Conservation (phyloP, 2,888 invertebrate species). For the Volucella inflata region DNA sequence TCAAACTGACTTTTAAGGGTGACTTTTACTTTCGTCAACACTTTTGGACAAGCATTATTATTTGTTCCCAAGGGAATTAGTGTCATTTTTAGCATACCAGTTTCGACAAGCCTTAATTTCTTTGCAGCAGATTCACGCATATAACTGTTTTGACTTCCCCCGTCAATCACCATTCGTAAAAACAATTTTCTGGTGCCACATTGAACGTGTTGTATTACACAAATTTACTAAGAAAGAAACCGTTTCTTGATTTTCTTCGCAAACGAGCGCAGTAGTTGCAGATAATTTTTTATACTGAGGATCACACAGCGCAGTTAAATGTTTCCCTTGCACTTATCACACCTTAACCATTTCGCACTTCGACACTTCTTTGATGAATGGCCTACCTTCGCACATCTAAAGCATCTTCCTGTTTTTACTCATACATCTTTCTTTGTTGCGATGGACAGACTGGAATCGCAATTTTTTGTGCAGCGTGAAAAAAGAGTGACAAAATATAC, state of each 20-base stretch:
- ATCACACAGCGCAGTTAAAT: slow-evolving; percentile 1
- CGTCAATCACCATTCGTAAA: not conserved
- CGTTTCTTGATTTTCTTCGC: not conserved
- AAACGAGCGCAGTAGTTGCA: slow-evolving; percentile 3
- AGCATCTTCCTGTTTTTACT: slow-evolving; percentile 9
- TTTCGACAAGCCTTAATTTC: slow-evolving; percentile 5
- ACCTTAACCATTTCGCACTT: slow-evolving; percentile 4
- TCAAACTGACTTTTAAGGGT: no score
- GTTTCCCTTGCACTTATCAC: slow-evolving; percentile 3
- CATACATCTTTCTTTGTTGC: slow-evolving; percentile 4
- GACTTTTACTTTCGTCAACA: no score
- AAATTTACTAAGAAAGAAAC: not conserved
- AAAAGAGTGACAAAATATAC: no score
- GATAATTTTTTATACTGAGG: slow-evolving; percentile 6
- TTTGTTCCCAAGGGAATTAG: no score
- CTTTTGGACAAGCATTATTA: no score
- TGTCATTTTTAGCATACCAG: no score
- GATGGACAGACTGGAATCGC: not conserved
- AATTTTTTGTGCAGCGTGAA: not conserved
- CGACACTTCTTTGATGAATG: slow-evolving; percentile 17
- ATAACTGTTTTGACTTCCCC: slow-evolving; percentile 3
- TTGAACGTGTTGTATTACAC: not conserved
- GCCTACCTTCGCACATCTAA: slow-evolving; percentile 9
- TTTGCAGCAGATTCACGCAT: slow-evolving; percentile 1
- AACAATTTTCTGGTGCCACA: no score